Conservation (phyloP, 1,140 invertebrate species). For the Pectinophora gossypiella region DNA sequence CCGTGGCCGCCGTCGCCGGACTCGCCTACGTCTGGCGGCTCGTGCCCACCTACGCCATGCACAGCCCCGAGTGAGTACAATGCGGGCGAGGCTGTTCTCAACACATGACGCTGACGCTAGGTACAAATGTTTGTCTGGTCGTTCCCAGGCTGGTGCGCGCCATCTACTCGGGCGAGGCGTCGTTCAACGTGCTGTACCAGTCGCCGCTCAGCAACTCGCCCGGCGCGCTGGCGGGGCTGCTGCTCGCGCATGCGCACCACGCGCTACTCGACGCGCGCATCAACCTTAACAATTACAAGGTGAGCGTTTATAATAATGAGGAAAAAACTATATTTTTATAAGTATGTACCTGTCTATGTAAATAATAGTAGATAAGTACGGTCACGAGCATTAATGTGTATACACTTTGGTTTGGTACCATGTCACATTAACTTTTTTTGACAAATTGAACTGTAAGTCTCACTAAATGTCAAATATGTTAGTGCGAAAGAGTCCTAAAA, state of each 20-base stretch:
- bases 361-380: too few relatives aligned
- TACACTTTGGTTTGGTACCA: too few relatives aligned
- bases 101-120: not conserved
- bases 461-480: too few relatives aligned
- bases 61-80: constrained; percentile 45
- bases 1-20: constrained; percentile 23
- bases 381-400: too few relatives aligned
- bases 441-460: too few relatives aligned
- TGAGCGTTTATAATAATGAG: too few relatives aligned
- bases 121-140: not conserved
- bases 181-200: constrained; percentile 61
- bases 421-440: too few relatives aligned
- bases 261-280: constrained; percentile 16
- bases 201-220: constrained; percentile 54
- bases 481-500: too few relatives aligned
- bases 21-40: constrained; percentile 47
- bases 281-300: constrained; percentile 25
- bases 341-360: too few relatives aligned
- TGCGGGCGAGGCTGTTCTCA: not conserved
- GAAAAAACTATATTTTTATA: too few relatives aligned
- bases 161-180: constrained; percentile 34
- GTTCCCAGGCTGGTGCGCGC: constrained; percentile 35
- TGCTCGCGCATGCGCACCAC: constrained; percentile 50
- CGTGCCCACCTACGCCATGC: constrained; percentile 48
- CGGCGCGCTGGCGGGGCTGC: constrained; percentile 47